A percentile compares a stretch with the other conserved stretches of the same genome.
Evolutionary conservation across 1,140 invertebrate genomes (phyloP).

Genomic region (Hylaeus anthracinus): DNA sequence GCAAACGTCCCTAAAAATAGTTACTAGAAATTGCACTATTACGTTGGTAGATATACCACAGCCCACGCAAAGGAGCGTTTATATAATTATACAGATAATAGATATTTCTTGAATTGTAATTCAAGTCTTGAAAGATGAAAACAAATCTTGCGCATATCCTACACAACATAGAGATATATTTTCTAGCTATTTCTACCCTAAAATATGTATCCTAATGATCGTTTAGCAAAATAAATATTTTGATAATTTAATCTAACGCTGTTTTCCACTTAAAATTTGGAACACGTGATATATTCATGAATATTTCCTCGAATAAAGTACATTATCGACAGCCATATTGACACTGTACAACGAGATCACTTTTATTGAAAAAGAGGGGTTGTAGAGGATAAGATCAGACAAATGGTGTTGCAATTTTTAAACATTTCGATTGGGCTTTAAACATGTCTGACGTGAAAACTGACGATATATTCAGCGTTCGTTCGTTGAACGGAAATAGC

Average conservation of each 20-base stretch:
- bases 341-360: conserved; percentile 16
- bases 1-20: not conserved
- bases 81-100: too few species aligned
- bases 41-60: too few species aligned
- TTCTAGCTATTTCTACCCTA: too few species aligned
- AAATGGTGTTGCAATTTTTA: not conserved
- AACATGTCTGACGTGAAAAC: conserved; percentile 92
- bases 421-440: conserved; percentile 29
- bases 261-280: not conserved
- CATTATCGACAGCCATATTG: not conserved
- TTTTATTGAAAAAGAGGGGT: not conserved
- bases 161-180: too few species aligned
- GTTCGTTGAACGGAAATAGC: conserved; percentile 97
- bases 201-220: too few species aligned
- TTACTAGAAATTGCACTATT: too few species aligned
- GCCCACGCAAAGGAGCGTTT: too few species aligned
- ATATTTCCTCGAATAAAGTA: too few species aligned
- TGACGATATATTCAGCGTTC: conserved; percentile 97
- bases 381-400: not conserved
- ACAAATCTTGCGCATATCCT: too few species aligned
- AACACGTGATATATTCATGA: too few species aligned
- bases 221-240: not conserved
- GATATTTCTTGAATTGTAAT: too few species aligned
- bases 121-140: too few species aligned
- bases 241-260: not conserved